phyloP scores from a whole-genome alignment of 2,888 invertebrate species.

The Arenicola marina region DNA sequence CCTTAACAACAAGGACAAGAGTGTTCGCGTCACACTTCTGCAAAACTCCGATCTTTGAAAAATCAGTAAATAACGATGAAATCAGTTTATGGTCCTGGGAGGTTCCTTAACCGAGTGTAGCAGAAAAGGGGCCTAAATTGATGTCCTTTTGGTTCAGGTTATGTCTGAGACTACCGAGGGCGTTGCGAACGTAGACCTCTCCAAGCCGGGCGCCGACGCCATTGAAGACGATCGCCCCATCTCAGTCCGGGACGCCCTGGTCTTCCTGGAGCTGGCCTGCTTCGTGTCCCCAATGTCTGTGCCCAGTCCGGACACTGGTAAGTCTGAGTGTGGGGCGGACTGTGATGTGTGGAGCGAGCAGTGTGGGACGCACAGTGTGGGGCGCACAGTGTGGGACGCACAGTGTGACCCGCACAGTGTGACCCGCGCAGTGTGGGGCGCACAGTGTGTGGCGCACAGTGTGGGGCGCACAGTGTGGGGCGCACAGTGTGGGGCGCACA shows the following conservation, averaged over 20 bases:
- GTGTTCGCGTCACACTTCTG: too few species aligned
- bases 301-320: background rate
- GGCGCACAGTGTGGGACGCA: too few species aligned
- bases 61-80: too few species aligned
- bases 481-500: too few species aligned
- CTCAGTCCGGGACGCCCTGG: conserved; percentile 63
- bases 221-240: conserved; percentile 52
- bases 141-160: background rate
- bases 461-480: too few species aligned
- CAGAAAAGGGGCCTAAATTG: background rate
- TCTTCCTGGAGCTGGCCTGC: conserved; percentile 61
- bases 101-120: background rate
- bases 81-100: too few species aligned
- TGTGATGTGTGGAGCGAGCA: background rate
- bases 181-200: conserved; percentile 40
- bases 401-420: too few species aligned
- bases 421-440: too few species aligned
- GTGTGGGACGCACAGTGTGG: too few species aligned
- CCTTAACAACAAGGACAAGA: too few species aligned
- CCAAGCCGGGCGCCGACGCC: conserved; percentile 45
- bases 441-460: too few species aligned
- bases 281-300: conserved; percentile 31
- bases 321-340: background rate
- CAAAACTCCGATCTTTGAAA: too few species aligned
- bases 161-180: background rate